These are phyloP conservation scores for Aphodius sticticus DNA, from an alignment of 2,888 invertebrate species.

Conservation along the genomic window DNA sequence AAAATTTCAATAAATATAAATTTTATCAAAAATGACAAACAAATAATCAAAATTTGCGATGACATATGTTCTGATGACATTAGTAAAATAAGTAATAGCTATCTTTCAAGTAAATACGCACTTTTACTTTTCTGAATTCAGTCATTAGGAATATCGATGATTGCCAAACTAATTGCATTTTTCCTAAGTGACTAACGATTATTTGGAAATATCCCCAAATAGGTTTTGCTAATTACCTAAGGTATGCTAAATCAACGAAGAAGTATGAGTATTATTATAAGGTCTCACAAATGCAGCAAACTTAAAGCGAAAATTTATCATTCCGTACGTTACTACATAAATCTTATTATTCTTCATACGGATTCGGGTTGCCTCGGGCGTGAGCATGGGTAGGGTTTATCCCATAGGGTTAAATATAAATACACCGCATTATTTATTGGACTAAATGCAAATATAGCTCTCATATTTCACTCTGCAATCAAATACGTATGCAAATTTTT, in stretches of 20 bases:
- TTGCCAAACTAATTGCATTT: neutral
- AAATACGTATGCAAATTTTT: constrained; percentile 33
- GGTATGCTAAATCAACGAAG: neutral
- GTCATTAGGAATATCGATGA: neutral
- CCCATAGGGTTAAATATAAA: constrained; percentile 15
- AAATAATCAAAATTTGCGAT: no score
- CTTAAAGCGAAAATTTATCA: neutral
- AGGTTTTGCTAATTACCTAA: neutral
- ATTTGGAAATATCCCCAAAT: neutral
- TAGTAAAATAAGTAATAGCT: no score
- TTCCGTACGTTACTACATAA: constrained; percentile 6
- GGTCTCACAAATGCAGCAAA: neutral
- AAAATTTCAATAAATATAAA: no score
- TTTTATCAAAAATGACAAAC: no score
- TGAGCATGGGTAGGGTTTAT: neutral
- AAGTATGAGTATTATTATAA: neutral
- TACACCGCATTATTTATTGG: constrained; percentile 31
- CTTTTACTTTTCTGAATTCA: no score
- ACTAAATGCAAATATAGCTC: constrained; percentile 33
- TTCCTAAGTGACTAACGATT: neutral
- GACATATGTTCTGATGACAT: no score
- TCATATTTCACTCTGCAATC: constrained; percentile 33
- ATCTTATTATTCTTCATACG: neutral
- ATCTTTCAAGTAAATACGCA: no score
- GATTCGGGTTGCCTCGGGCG: constrained; percentile 14